phyloP scores from a whole-genome alignment of 1,140 invertebrate genomes.

The Pachypsylla venusta region DNA sequence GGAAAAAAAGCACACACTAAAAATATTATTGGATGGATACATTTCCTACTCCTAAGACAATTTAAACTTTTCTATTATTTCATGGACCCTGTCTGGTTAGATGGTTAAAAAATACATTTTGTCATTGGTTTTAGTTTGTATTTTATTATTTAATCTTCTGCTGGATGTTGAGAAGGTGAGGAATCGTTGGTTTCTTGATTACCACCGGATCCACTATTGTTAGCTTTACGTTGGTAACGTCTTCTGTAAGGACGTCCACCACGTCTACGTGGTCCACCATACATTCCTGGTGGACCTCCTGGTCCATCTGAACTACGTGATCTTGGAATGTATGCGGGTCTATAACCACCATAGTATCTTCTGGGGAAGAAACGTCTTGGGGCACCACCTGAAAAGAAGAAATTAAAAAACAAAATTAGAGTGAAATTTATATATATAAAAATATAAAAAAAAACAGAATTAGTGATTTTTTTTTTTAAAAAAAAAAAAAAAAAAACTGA shows the following conservation, averaged over 20 bases:
- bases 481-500: too few relatives aligned
- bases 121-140: too few relatives aligned
- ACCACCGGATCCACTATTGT: background rate
- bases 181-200: slow-evolving; percentile 3
- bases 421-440: too few relatives aligned
- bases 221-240: slow-evolving; percentile 1
- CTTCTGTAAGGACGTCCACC: background rate
- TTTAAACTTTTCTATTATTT: too few relatives aligned
- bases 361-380: slow-evolving; percentile 5
- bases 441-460: too few relatives aligned
- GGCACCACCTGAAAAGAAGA: background rate
- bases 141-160: slow-evolving; percentile 1
- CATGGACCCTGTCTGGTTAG: too few relatives aligned
- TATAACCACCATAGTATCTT: background rate
- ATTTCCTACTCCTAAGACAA: too few relatives aligned
- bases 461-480: too few relatives aligned
- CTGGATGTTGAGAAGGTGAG: slow-evolving; percentile 1
- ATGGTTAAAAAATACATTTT: too few relatives aligned
- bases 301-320: background rate
- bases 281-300: slow-evolving; percentile 6
- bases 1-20: too few relatives aligned
- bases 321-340: background rate
- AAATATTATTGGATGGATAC: too few relatives aligned
- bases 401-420: too few relatives aligned
- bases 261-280: background rate